phyloP scores from a whole-genome alignment of 2,797 vertebrate species.

The Malurus splendens region DNA sequence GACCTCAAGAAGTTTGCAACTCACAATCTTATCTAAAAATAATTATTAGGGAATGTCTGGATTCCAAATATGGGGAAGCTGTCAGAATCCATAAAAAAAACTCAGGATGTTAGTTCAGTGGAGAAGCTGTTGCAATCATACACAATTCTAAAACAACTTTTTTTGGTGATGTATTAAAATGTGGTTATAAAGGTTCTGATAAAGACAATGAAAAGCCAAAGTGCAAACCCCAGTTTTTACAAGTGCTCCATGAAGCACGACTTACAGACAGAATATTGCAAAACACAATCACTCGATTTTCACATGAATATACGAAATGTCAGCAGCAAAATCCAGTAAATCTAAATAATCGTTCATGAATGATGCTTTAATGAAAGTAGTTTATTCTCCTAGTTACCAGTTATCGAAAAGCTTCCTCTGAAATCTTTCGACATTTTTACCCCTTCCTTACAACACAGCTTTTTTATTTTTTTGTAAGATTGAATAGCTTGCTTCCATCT shows the following conservation, averaged over 20 bases:
- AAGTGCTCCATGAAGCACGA: background rate
- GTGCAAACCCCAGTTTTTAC: background rate
- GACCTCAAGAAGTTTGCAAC: background rate
- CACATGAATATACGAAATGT: background rate
- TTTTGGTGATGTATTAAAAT: background rate
- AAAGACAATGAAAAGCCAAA: background rate
- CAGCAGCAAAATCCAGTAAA: background rate
- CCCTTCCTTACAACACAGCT: background rate
- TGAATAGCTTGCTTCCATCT: background rate
- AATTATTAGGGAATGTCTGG: background rate
- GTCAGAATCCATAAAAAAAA: background rate
- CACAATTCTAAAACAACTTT: background rate
- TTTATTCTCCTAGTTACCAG: background rate
- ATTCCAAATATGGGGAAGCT: background rate
- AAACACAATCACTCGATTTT: background rate
- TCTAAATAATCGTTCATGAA: background rate
- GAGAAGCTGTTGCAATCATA: background rate
- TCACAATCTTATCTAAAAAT: background rate
- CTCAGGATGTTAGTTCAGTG: background rate
- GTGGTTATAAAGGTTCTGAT: background rate
- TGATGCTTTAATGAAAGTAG: background rate
- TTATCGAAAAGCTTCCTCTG: background rate
- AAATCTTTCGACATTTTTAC: background rate
- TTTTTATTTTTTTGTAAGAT: background rate
- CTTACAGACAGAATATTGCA: background rate